Conservation (phyloP, 2,888 invertebrate genomes). For the Heteromurus nitidus region DNA sequence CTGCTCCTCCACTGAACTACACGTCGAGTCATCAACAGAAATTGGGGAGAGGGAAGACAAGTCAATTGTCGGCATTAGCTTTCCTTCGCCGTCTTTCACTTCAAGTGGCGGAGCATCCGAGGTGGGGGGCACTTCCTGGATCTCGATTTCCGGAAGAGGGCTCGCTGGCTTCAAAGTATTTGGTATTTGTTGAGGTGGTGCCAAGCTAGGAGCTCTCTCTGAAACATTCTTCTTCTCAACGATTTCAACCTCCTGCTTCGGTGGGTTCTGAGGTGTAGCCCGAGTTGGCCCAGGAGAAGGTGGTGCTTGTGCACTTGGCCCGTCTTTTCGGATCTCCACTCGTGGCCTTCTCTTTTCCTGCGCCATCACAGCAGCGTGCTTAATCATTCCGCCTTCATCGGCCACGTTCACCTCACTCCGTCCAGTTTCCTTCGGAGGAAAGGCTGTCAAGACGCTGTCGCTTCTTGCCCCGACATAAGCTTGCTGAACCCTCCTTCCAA, state of each 20-base stretch:
- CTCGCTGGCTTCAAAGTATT: no score
- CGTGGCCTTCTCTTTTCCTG: slow-evolving; percentile 49
- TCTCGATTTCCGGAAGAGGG: no score
- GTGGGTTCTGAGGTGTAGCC: not conserved
- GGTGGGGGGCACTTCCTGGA: no score
- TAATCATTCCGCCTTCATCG: slow-evolving; percentile 33
- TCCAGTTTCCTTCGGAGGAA: slow-evolving; percentile 47
- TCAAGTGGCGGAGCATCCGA: no score
- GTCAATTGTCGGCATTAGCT: slow-evolving; percentile 23
- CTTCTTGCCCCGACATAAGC: slow-evolving; percentile 74
- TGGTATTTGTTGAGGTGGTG: no score
- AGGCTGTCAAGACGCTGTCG: slow-evolving; percentile 73
- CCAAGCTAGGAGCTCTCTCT: no score
- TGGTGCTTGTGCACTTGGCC: not conserved
- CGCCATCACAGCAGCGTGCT: slow-evolving; percentile 45
- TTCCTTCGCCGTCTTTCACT: not conserved
- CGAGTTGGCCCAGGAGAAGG: not conserved
- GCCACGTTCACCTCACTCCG: slow-evolving; percentile 9
- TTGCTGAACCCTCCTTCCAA: slow-evolving; percentile 72
- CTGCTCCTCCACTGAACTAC: not conserved
- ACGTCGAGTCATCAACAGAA: not conserved
- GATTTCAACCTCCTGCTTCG: no score
- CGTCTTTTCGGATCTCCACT: slow-evolving; percentile 23
- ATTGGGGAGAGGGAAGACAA: slow-evolving; percentile 35
- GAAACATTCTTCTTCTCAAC: no score